Base-by-base conservation (phyloP, 1,140 invertebrate species). In the Macrobrachium nipponense region DNA sequence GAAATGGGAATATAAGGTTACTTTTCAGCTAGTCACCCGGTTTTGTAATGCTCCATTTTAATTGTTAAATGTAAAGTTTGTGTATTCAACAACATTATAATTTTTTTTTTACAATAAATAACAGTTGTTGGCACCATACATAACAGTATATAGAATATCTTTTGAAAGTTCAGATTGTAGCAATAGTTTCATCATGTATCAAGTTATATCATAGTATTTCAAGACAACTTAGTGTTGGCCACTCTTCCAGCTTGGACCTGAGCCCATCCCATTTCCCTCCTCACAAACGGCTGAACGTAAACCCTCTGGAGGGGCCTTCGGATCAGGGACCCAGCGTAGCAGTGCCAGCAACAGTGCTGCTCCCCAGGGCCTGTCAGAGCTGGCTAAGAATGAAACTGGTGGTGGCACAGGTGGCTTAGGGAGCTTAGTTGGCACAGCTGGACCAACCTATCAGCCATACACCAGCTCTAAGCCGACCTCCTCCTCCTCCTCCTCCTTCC, bases 181-280 rank as follows among this genome's bases (percentile, higher is more conserved):
- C 12, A 51, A 51, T 51, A 51, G 51, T 51, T 51, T 51, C 51
- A 15, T 64, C 88, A 15, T 70, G 66, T 44, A 27, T 60, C 36
- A 14, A 75, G 62, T 79, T 82, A 4, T 82, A 23, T 66, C 51
- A 51, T 51, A 51, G 51, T 51, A 51, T 51, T 51, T 51, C 51
- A 51, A 51, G 12, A 87, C 86, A 81, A 88, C 80, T 75, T 86
- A 87, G 84, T 88, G 78, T 61, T 73, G 59, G 77, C 68, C 72
- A 87, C 80, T 87, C 80, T 86, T 83, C 72, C 88, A 88, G 85
- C 86, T 87, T 80, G 88, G 85, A 83, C 89, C 90, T 70, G 90
- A 91, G 62, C 88, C 90, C 60, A 90, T 91, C 77, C 89, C 90
- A 89, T 90, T 89, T 87, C 90, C 90, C 83, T 85, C 89, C 88